These are phyloP conservation scores for Chironex yamaguchii DNA, from an alignment of 30 jellyfish, hydroid and myxozoan genomes.

Conservation along the genomic window DNA sequence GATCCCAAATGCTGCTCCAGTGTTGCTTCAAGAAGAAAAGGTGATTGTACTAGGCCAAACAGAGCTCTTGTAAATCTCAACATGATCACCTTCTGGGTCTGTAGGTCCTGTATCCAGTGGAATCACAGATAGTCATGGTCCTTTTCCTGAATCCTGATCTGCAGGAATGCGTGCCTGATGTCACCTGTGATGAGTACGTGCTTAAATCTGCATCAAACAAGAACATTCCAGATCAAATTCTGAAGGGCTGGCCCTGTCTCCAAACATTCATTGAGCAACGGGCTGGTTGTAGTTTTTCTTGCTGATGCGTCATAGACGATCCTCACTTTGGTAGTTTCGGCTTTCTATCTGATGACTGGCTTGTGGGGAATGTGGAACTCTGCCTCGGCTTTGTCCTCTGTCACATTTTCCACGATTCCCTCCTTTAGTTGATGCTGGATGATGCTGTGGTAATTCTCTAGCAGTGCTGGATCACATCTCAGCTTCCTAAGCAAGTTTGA, in stretches of 20 bases:
- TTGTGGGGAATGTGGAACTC: slow-evolving; percentile 72
- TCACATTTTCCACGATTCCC: slow-evolving; percentile 74
- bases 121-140: slow-evolving; percentile 47
- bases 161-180: slow-evolving; percentile 32
- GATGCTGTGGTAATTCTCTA: slow-evolving; percentile 54
- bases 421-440: slow-evolving; percentile 58
- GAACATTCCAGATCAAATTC: slow-evolving; percentile 41
- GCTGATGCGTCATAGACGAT: slow-evolving; percentile 84
- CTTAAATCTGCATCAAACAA: slow-evolving; percentile 48
- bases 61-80: slow-evolving; percentile 49
- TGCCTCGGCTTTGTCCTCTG: slow-evolving; percentile 49
- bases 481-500: background rate
- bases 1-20: slow-evolving; percentile 28
- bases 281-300: slow-evolving; percentile 27
- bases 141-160: slow-evolving; percentile 15
- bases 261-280: slow-evolving; percentile 80
- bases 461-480: slow-evolving; percentile 50
- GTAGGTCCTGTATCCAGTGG: slow-evolving; percentile 57
- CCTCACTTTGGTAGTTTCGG: slow-evolving; percentile 72
- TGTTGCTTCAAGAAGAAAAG: slow-evolving; percentile 68
- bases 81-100: background rate
- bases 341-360: slow-evolving; percentile 70
- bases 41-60: slow-evolving; percentile 59
- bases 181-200: slow-evolving; percentile 33
- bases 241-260: slow-evolving; percentile 83